Base-by-base conservation (phyloP, 2,888 invertebrate species). In the Marronus borbonicus region DNA sequence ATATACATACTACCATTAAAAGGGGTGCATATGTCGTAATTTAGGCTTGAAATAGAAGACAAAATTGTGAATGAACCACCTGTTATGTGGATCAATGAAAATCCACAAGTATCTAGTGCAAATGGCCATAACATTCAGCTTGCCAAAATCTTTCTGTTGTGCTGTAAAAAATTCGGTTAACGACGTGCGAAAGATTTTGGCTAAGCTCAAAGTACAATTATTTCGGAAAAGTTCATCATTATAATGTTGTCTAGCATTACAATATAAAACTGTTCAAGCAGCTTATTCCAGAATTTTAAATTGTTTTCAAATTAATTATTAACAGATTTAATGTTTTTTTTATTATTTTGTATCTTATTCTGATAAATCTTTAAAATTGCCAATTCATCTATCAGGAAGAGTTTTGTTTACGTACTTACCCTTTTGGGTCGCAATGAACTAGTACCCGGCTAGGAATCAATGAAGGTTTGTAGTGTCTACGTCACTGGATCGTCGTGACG, bases 51-150 rank as follows among this genome's bases (percentile, higher is more conserved):
- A 60, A 72, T 76, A 62, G 62, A 64, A 64, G 69, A 55, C 75
- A 60, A 74, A 31, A 77, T 65, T 52, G 62, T 69, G 78, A 82
- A 82, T 82, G 82, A 82, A 82, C 82, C 82, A 82, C 82, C 82
- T 82, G 82, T 82, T 82, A 82, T 78, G 60, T 76, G 77, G 78
- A 80, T 82, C 82, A 81, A 80, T 81, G 81, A 79, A 76, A 58
- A 74, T 70, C 68, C 74, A 77, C 79, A 76, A 80, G 80, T 80
- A 60, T 65, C 36, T 62, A 31, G 24, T 12, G 24, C 14, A 28
- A 28, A 31, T 31, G 8, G 31, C 62, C 14, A 31, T 5, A 8
- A 44, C 12, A 44, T 12, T 44, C 8, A 44, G 10, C 8, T 44
- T 8, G 12, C 44, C 44, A 44, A 12, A 44, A 44, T 44, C 44